Evolutionary conservation across 1,140 invertebrate genomes (phyloP), one percentile per base, ranked within the genome.

Genomic region (Sarcophaga peregrina): DNA sequence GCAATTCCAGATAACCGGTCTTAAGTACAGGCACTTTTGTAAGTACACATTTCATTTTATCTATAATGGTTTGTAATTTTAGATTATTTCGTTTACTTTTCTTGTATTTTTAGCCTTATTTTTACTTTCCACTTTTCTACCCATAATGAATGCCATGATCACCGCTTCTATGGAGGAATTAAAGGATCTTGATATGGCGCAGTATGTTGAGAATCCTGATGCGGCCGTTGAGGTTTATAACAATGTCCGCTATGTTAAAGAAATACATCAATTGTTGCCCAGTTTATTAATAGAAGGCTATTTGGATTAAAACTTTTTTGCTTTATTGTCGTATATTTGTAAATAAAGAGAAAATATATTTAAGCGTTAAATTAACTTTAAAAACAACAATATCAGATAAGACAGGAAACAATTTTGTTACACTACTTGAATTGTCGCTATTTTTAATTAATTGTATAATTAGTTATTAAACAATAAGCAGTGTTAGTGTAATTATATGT

Each of bases 1-100:
- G 0, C 11, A 68, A 11, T 81, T 81, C n/a, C 80, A 81, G n/a
- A 25, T 37, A n/a, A 10, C 80, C 4, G 25, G n/a, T 17, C 15
- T 81, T 8, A 81, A 68, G 48, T 72, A 81, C 20, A n/a, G 80
- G 15, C 80, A 81, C 68, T 81, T 81, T 81, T 17, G 80, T 81
- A 48, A 81, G 80, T 25, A 45, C 15, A 45, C 20, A 17, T 7
- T 76, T 17, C 58, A 1, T 15, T 50, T 25, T n/a, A 8, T 50
- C 9, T 8, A 47, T 0, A 25, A 73, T 17, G 9, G 1, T 13
- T 58, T 37, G 20, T 50, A 72, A 68, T n/a, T 20, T 25, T 37
- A 45, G 17, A 48, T 82, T 15, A 78, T 46, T 20, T 17, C 76
- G 37, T 82, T 17, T 82, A 74, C 46, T 72, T 37, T 9, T 72